Conservation (phyloP, 2,888 invertebrate species). For the Pantelozetes paolii region DNA sequence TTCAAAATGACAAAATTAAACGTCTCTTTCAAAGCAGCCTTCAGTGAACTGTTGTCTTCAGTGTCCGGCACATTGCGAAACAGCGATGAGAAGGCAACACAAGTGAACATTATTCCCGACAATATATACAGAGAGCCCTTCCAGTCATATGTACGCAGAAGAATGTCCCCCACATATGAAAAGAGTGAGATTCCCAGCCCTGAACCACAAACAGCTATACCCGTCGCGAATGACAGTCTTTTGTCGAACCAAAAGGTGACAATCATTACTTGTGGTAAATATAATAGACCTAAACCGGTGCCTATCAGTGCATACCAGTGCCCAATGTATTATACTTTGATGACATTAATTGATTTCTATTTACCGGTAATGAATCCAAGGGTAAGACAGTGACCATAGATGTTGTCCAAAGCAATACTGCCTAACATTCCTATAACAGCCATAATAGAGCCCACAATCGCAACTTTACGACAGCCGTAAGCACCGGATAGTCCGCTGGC, state of each 20-base stretch:
- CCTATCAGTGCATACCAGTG: no score
- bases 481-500: slow-evolving; percentile 87
- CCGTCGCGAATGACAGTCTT: slow-evolving; percentile 90
- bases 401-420: slow-evolving; percentile 72
- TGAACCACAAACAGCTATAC: slow-evolving; percentile 91
- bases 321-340: no score
- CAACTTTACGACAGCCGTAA: slow-evolving; percentile 82
- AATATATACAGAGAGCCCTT: slow-evolving; percentile 66
- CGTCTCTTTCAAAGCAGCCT: slow-evolving; percentile 19
- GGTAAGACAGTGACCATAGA: slow-evolving; percentile 70
- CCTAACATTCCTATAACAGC: slow-evolving; percentile 65
- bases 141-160: slow-evolving; percentile 67
- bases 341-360: no score
- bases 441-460: slow-evolving; percentile 73
- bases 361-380: slow-evolving; percentile 67
- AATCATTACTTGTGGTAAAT: slow-evolving; percentile 88
- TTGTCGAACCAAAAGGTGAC: slow-evolving; percentile 97
- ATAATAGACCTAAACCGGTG: slow-evolving; percentile 81
- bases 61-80: slow-evolving; percentile 58
- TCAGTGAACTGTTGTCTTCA: slow-evolving; percentile 27
- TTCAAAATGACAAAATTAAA: slow-evolving; percentile 22
- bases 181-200: slow-evolving; percentile 56
- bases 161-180: slow-evolving; percentile 52
- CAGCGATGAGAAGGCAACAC: slow-evolving; percentile 77
- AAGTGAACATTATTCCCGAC: slow-evolving; percentile 64